Conservation (phyloP, 2,113 vertebrate genomes). For the Shinisaurus crocodilurus region DNA sequence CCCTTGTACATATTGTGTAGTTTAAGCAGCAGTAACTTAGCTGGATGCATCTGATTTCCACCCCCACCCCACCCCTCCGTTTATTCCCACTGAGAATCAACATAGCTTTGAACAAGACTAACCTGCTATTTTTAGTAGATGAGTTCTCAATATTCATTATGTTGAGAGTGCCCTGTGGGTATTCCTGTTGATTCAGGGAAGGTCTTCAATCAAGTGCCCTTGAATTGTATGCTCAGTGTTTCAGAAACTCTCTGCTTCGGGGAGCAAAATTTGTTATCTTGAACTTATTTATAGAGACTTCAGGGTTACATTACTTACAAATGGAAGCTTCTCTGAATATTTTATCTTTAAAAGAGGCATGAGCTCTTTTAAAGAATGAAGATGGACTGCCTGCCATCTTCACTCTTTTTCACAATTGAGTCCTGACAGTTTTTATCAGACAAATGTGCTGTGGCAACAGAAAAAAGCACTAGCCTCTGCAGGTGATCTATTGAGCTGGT, state of each 20-base stretch:
- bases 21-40: background rate
- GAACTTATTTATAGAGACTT: constrained; percentile 21
- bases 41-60: background rate
- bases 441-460: background rate
- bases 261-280: constrained; percentile 5
- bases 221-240: constrained; percentile 6
- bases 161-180: constrained; percentile 1
- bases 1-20: background rate
- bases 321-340: constrained; percentile 5
- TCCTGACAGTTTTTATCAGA: background rate
- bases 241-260: constrained; percentile 9
- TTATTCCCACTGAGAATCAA: constrained; percentile 9
- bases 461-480: background rate
- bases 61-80: background rate
- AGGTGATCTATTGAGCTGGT: background rate
- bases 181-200: constrained; percentile 20
- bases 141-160: constrained; percentile 29
- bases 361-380: too few relatives aligned
- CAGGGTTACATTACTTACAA: constrained; percentile 2
- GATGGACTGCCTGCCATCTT: background rate
- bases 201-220: constrained; percentile 16
- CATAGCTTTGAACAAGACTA: background rate
- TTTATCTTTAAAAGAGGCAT: constrained; percentile 14
- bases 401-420: background rate
- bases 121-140: constrained; percentile 21